Evolutionary conservation across 2,797 vertebrate species (phyloP).

Genomic region (Pterois miles): DNA sequence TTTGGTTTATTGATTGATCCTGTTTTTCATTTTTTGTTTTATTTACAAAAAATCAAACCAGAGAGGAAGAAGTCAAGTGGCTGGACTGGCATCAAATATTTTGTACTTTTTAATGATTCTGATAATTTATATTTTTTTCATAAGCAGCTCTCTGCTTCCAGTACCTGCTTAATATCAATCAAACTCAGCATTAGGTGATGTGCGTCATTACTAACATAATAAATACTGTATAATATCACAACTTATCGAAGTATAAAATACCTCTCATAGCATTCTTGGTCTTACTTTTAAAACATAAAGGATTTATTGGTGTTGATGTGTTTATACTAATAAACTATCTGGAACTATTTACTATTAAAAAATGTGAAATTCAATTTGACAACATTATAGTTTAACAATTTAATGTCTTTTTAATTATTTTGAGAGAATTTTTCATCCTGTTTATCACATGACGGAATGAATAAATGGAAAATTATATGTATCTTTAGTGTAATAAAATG

Average conservation of each 20-base stretch:
- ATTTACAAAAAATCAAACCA: conserved; percentile 19
- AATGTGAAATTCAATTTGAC: background rate
- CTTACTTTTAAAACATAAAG: background rate
- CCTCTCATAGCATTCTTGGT: background rate
- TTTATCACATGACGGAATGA: accelerated
- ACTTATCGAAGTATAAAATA: background rate
- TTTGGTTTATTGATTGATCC: conserved; percentile 3
- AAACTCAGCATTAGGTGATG: background rate
- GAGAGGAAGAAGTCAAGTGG: conserved; percentile 24
- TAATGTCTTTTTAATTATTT: background rate
- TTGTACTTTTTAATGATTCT: background rate
- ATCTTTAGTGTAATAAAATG: background rate
- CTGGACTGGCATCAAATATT: background rate
- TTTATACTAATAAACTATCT: too few species aligned
- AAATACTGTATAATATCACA: background rate
- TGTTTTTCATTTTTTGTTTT: background rate
- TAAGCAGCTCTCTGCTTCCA: background rate
- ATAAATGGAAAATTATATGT: background rate
- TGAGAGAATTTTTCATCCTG: too few species aligned
- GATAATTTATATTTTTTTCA: background rate
- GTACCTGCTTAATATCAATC: too few species aligned
- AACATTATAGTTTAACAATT: background rate
- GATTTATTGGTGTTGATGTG: background rate
- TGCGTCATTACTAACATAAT: too few species aligned
- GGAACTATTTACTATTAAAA: too few species aligned